Percentiles rank a stretch among this genome's conserved stretches.
Evolutionary conservation across 2,797 vertebrate genomes (phyloP).

Genomic region (Avahi laniger): DNA sequence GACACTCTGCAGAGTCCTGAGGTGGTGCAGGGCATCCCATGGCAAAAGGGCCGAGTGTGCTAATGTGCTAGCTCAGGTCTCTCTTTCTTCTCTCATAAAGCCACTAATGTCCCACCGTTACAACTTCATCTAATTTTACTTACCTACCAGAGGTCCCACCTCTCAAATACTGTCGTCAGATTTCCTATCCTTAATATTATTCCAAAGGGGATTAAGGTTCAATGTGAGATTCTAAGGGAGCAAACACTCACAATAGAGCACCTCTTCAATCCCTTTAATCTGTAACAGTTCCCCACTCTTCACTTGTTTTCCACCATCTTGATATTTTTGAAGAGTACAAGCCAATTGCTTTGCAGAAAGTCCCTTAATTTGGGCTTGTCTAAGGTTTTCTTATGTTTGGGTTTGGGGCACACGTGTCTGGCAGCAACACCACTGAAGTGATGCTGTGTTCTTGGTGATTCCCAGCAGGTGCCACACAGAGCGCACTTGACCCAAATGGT

Average conservation of each 20-base stretch:
- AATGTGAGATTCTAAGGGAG: neutral
- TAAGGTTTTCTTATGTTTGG: neutral
- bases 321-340: neutral
- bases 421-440: neutral
- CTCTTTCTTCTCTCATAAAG: neutral
- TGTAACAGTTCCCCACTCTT: neutral
- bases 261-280: neutral
- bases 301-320: neutral
- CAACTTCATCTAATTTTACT: neutral
- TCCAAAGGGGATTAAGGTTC: neutral
- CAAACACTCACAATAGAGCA: neutral
- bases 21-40: neutral
- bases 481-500: neutral
- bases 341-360: neutral
- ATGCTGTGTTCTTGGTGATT: neutral
- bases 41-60: neutral
- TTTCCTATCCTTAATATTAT: slow-evolving; percentile 10
- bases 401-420: neutral
- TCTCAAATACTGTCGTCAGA: neutral
- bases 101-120: neutral
- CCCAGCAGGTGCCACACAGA: accelerated
- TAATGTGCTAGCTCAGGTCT: neutral
- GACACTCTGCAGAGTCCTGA: neutral
- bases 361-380: neutral
- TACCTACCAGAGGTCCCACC: neutral